These are phyloP conservation scores for Gymnothorax javanicus DNA, from an alignment of 2,797 vertebrate species.

Conservation along the genomic window DNA sequence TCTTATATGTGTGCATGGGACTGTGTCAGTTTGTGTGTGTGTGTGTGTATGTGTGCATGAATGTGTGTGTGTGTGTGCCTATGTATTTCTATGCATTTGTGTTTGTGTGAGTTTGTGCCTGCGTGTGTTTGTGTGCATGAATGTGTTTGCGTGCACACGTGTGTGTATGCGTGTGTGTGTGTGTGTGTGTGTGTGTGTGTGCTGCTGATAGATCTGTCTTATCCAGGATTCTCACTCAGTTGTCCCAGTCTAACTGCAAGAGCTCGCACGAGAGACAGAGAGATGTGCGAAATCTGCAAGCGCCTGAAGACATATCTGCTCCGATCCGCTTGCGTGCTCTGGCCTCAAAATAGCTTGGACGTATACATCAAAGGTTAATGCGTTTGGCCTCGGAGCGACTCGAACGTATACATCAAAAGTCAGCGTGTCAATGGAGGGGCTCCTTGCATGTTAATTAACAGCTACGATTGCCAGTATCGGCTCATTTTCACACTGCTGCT, in stretches of 20 bases:
- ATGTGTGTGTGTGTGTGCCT: background rate
- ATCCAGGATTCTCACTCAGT: background rate
- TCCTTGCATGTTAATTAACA: slow-evolving; percentile 30
- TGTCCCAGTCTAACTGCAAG: background rate
- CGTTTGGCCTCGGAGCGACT: background rate
- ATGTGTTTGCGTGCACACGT: background rate
- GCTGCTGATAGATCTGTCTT: background rate
- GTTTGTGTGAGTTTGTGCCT: background rate
- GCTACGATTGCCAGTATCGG: slow-evolving; percentile 34
- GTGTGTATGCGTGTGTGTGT: background rate
- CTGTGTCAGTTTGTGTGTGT: background rate
- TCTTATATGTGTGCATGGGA: background rate
- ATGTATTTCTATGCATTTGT: too few species aligned
- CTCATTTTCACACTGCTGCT: slow-evolving; percentile 33
- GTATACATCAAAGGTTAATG: slow-evolving; percentile 24
- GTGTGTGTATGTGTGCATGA: background rate
- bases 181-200: background rate
- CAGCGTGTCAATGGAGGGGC: slow-evolving; percentile 20
- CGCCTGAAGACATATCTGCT: background rate
- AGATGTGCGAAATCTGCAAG: background rate
- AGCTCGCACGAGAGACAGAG: background rate
- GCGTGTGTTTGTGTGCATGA: background rate
- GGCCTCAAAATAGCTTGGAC: slow-evolving; percentile 4
- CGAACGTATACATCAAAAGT: slow-evolving; percentile 19
- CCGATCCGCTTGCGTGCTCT: background rate